A percentile compares a stretch with the other conserved stretches of the same genome.
Evolutionary conservation across 2,797 vertebrate genomes (phyloP).

Genomic region (Anolis apletophallus): DNA sequence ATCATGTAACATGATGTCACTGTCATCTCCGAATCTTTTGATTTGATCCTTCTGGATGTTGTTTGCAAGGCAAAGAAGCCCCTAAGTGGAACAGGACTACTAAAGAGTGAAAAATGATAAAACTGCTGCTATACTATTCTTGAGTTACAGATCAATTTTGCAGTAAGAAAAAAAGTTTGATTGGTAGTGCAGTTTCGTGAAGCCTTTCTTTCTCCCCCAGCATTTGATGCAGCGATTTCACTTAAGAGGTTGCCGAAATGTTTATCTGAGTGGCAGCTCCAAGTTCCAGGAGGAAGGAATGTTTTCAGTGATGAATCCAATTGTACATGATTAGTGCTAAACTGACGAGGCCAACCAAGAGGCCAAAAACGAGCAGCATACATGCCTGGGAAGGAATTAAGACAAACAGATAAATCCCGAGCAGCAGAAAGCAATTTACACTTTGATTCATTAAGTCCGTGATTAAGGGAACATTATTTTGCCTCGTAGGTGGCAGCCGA

Average conservation of each 20-base stretch:
- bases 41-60: neutral
- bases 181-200: neutral
- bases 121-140: neutral
- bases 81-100: too few species aligned
- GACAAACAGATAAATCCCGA: slow-evolving; percentile 48
- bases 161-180: neutral
- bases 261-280: slow-evolving; percentile 10
- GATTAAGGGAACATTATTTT: neutral
- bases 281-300: neutral
- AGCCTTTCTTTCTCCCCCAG: too few species aligned
- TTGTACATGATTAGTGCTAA: slow-evolving; percentile 85
- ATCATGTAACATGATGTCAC: neutral
- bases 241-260: neutral
- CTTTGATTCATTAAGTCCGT: neutral
- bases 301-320: slow-evolving; percentile 79
- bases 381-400: slow-evolving; percentile 76
- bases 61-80: neutral
- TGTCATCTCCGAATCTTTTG: neutral
- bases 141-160: neutral
- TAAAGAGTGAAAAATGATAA: neutral
- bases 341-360: slow-evolving; percentile 87
- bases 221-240: neutral
- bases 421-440: slow-evolving; percentile 49
- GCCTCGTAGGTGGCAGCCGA: neutral
- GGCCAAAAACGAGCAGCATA: slow-evolving; percentile 82